These are phyloP conservation scores for Anastrepha ludens DNA, from an alignment of 1,140 invertebrate species.

Conservation along the genomic window DNA sequence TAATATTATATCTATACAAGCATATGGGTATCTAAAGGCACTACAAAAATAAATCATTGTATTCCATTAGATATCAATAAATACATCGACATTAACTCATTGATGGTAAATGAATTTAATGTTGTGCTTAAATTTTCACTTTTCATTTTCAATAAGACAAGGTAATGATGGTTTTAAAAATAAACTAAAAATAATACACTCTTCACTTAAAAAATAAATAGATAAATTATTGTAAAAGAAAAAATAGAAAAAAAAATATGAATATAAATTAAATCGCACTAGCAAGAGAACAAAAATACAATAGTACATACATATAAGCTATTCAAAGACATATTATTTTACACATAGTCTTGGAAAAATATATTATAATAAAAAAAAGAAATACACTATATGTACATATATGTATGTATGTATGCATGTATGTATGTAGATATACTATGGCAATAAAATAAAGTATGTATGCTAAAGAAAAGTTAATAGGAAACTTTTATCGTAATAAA, in stretches of 20 bases:
- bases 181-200: background rate
- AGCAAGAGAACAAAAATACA: conserved; percentile 20
- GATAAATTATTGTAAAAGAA: background rate
- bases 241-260: background rate
- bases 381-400: background rate
- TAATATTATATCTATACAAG: background rate
- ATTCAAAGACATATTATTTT: background rate
- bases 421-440: background rate
- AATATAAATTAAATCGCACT: conserved; percentile 6
- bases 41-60: background rate
- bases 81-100: background rate
- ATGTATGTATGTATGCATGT: background rate
- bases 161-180: background rate
- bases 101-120: conserved; percentile 48
- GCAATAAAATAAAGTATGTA: too few species aligned
- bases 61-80: conserved; percentile 22
- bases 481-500: background rate
- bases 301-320: background rate
- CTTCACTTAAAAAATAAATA: background rate
- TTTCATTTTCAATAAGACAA: background rate
- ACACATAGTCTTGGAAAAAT: background rate
- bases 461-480: background rate
- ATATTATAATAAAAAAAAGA: background rate
- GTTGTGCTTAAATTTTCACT: conserved; percentile 28
- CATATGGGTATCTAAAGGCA: background rate